Percentiles rank a stretch among this genome's conserved stretches.
phyloP scores from a whole-genome alignment of 2,113 vertebrate species.

The Actinemys pallida region DNA sequence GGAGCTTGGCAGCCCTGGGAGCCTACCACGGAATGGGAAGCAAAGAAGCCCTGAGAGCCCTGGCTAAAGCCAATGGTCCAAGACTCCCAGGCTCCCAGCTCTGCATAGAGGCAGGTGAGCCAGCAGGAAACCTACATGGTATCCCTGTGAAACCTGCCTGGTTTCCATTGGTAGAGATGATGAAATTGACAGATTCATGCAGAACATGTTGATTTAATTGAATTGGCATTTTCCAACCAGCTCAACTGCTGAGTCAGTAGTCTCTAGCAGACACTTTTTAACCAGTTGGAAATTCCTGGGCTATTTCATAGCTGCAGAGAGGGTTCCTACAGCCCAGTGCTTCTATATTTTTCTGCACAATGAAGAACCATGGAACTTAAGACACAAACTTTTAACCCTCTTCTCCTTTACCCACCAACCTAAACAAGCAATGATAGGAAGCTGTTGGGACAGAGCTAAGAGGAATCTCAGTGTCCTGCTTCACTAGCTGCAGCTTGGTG shows the following conservation, averaged over 20 bases:
- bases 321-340: not conserved
- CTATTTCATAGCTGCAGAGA: not conserved
- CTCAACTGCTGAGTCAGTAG: not conserved
- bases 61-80: too few species aligned
- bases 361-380: not conserved
- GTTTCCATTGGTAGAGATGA: too few species aligned
- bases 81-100: too few species aligned
- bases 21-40: too few species aligned
- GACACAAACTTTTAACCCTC: not conserved
- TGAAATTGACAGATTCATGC: too few species aligned
- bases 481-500: constrained; percentile 26
- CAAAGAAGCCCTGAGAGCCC: too few species aligned
- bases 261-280: not conserved
- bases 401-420: not conserved
- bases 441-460: constrained; percentile 29
- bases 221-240: too few species aligned
- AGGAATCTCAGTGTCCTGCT: constrained; percentile 15
- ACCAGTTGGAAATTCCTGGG: not conserved
- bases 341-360: not conserved
- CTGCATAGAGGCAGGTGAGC: too few species aligned
- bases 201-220: too few species aligned
- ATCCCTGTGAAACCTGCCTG: too few species aligned
- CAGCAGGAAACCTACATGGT: too few species aligned
- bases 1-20: too few species aligned
- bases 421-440: not conserved